Percentiles rank a stretch among this genome's conserved stretches.
Evolutionary conservation across 1,140 invertebrate species (phyloP).

Genomic region (Dysdera silvatica): DNA sequence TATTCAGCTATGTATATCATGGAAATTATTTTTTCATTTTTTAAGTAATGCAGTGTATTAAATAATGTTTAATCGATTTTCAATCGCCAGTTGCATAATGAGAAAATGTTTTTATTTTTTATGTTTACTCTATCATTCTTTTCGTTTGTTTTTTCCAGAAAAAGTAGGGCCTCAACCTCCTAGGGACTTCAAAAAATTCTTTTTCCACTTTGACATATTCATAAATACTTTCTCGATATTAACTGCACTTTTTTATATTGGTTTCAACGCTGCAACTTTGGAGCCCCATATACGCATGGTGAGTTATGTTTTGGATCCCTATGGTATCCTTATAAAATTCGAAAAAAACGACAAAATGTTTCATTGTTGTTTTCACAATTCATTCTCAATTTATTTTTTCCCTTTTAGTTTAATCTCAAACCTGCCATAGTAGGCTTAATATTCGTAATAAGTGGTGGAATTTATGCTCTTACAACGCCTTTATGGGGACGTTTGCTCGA

Average conservation of each 20-base stretch:
- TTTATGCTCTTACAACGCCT: slow-evolving; percentile 72
- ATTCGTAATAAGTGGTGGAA: slow-evolving; percentile 78
- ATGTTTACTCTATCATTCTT: too few relatives aligned
- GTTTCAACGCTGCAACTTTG: slow-evolving; percentile 43
- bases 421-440: slow-evolving; percentile 69
- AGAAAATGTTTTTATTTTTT: too few relatives aligned
- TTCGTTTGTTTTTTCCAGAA: too few relatives aligned
- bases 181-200: too few relatives aligned
- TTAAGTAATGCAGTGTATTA: too few relatives aligned
- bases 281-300: slow-evolving; percentile 41
- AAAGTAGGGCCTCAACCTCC: too few relatives aligned
- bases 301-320: background rate
- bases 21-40: too few relatives aligned
- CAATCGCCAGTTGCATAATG: too few relatives aligned
- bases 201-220: too few relatives aligned
- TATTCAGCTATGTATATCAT: too few relatives aligned
- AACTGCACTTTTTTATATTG: slow-evolving; percentile 34
- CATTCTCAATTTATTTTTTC: slow-evolving; percentile 24
- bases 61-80: too few relatives aligned
- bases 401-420: slow-evolving; percentile 54
- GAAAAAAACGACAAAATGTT: background rate
- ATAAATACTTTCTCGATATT: slow-evolving; percentile 24
- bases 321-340: background rate
- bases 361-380: slow-evolving; percentile 6
- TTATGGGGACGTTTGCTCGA: slow-evolving; percentile 73